phyloP scores from a whole-genome alignment of 30 jellyfish, hydroid and myxozoan species.

The Chironex yamaguchii region DNA sequence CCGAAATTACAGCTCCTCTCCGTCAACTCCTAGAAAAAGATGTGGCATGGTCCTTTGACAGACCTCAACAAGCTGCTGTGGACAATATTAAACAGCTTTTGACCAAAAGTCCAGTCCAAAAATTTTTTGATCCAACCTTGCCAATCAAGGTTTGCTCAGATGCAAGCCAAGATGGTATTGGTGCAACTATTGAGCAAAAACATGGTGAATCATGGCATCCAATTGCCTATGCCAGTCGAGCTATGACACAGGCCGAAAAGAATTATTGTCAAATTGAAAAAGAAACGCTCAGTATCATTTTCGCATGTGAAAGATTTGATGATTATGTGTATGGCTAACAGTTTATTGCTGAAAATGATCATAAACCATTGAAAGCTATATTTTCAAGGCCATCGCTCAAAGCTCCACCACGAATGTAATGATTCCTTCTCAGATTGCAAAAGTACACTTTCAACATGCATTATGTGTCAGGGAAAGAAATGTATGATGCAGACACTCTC shows the following conservation, averaged over 20 bases:
- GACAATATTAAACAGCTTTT: not conserved
- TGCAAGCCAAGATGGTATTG: slow-evolving; percentile 59
- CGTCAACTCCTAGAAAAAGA: slow-evolving; percentile 9
- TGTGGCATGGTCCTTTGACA: slow-evolving; percentile 11
- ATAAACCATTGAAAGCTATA: slow-evolving; percentile 61
- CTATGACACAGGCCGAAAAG: slow-evolving; percentile 35
- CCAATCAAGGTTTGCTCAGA: slow-evolving; percentile 32
- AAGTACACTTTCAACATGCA: slow-evolving; percentile 26
- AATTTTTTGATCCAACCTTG: slow-evolving; percentile 49
- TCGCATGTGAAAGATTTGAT: slow-evolving; percentile 22
- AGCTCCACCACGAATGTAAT: slow-evolving; percentile 41
- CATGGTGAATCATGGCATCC: slow-evolving; percentile 48
- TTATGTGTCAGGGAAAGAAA: slow-evolving; percentile 35
- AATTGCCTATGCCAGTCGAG: slow-evolving; percentile 74
- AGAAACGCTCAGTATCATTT: slow-evolving; percentile 51
- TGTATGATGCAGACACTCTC: slow-evolving; percentile 57
- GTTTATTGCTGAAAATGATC: slow-evolving; percentile 52
- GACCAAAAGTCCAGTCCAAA: slow-evolving; percentile 6
- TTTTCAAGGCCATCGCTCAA: not conserved
- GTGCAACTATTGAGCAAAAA: slow-evolving; percentile 51
- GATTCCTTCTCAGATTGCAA: slow-evolving; percentile 58
- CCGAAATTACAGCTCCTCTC: too few relatives aligned
- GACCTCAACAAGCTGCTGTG: slow-evolving; percentile 3
- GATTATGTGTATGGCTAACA: slow-evolving; percentile 53
- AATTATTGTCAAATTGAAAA: slow-evolving; percentile 54